These are phyloP conservation scores for Leptestheria dahalacensis DNA, from an alignment of 1,140 invertebrate species.

Conservation along the genomic window DNA sequence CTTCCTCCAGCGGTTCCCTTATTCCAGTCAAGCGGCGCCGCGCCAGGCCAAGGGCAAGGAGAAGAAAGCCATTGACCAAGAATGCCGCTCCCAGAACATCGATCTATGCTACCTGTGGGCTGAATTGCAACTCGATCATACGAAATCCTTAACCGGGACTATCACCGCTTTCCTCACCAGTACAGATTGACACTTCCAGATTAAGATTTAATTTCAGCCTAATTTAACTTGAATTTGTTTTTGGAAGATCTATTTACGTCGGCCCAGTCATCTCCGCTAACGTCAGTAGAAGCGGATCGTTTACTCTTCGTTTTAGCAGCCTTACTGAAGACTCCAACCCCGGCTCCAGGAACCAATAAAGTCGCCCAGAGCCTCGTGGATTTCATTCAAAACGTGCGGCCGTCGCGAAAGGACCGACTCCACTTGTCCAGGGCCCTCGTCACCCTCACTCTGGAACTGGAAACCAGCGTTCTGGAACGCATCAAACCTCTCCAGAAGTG, in stretches of 20 bases:
- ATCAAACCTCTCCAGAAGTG: not conserved
- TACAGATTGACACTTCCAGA: not conserved
- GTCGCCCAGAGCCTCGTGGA: not conserved
- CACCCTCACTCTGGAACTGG: not conserved
- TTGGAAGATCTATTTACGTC: not conserved
- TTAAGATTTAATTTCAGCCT: not conserved
- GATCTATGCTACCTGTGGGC: constrained; percentile 1
- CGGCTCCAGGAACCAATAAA: not conserved
- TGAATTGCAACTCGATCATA: not conserved
- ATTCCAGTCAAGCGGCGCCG: not conserved
- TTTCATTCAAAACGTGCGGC: not conserved
- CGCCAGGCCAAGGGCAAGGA: not conserved
- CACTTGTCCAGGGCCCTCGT: not conserved
- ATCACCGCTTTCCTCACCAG: not conserved
- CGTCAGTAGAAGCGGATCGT: not conserved
- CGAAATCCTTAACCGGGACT: not conserved
- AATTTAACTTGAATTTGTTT: too few relatives aligned
- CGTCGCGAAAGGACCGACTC: not conserved
- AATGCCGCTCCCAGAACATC: constrained; percentile 5
- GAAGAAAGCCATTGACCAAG: not conserved
- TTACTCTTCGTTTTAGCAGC: not conserved
- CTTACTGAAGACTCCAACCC: not conserved
- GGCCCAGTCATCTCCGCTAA: not conserved
- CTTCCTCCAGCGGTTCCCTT: constrained; percentile 3
- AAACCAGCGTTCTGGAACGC: not conserved